phyloP scores from a whole-genome alignment of 2,888 invertebrate species.

The Melinaea menophilus region DNA sequence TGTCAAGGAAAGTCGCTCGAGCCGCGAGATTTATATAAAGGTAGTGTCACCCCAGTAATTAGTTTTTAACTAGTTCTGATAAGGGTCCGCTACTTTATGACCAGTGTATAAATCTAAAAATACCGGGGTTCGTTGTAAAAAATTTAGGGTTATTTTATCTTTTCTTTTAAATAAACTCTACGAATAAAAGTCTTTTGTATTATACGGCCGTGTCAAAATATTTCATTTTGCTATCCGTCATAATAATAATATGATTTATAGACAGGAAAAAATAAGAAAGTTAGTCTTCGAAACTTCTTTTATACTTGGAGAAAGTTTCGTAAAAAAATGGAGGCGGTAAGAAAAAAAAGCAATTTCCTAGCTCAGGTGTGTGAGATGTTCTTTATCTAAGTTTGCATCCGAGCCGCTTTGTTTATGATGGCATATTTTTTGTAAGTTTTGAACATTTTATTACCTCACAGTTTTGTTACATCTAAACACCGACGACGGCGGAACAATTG shows the following conservation, averaged over 20 bases:
- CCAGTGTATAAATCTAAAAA: slow-evolving; percentile 43
- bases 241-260: slow-evolving; percentile 64
- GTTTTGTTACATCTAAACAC: slow-evolving; percentile 53
- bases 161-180: not conserved
- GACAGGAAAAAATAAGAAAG: slow-evolving; percentile 67
- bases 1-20: slow-evolving; percentile 76
- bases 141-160: slow-evolving; percentile 6
- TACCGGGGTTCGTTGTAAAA: slow-evolving; percentile 9
- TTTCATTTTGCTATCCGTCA: slow-evolving; percentile 40
- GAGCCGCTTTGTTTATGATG: slow-evolving; percentile 74
- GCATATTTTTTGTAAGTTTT: slow-evolving; percentile 75
- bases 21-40: slow-evolving; percentile 73
- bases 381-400: slow-evolving; percentile 79
- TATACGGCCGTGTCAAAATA: slow-evolving; percentile 62
- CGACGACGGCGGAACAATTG: slow-evolving; percentile 58
- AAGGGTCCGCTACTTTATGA: slow-evolving; percentile 72
- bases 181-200: slow-evolving; percentile 2
- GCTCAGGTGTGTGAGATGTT: slow-evolving; percentile 79
- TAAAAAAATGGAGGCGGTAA: slow-evolving; percentile 76
- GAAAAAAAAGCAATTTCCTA: slow-evolving; percentile 77
- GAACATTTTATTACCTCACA: slow-evolving; percentile 71
- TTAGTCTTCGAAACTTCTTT: slow-evolving; percentile 73
- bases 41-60: slow-evolving; percentile 78
- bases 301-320: slow-evolving; percentile 75
- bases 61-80: slow-evolving; percentile 79